Evolutionary conservation across 2,113 vertebrate species (phyloP).

Genomic region (Oophaga pumilio): DNA sequence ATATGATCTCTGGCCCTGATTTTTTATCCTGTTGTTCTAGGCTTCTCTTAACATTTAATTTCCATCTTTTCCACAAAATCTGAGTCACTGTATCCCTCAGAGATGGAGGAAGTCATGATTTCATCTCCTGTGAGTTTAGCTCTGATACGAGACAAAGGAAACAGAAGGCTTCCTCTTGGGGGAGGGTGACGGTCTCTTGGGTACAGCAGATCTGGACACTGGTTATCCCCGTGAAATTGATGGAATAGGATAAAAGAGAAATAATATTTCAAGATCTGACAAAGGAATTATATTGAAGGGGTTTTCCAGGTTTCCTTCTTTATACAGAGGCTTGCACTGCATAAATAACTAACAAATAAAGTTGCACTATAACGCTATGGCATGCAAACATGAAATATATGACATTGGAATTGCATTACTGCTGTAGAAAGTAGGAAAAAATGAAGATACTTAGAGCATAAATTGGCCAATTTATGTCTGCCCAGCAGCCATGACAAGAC

Average conservation of each 20-base stretch:
- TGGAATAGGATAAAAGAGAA: conserved; percentile 6
- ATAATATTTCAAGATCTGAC: neutral
- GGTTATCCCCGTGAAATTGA: neutral
- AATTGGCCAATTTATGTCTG: too few relatives aligned
- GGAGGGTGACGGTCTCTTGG: neutral
- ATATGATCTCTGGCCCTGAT: conserved; percentile 2
- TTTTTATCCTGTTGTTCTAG: conserved; percentile 25
- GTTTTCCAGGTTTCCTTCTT: neutral
- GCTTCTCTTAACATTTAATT: neutral
- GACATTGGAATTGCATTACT: too few relatives aligned
- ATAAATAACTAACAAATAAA: too few relatives aligned
- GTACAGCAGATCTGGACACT: neutral
- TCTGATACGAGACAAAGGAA: conserved; percentile 39
- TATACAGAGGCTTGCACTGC: too few relatives aligned
- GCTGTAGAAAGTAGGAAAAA: too few relatives aligned
- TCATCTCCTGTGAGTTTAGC: conserved; percentile 26
- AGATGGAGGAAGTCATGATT: conserved; percentile 31
- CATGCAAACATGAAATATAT: too few relatives aligned
- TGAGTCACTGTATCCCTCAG: conserved; percentile 41
- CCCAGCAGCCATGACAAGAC: too few relatives aligned
- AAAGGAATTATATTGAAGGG: neutral
- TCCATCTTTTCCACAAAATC: neutral
- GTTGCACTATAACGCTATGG: too few relatives aligned
- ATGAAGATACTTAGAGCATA: too few relatives aligned
- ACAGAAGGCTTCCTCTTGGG: conserved; percentile 42